Conservation (phyloP, 2,888 invertebrate genomes). For the Omphaloscelis lunosa region DNA sequence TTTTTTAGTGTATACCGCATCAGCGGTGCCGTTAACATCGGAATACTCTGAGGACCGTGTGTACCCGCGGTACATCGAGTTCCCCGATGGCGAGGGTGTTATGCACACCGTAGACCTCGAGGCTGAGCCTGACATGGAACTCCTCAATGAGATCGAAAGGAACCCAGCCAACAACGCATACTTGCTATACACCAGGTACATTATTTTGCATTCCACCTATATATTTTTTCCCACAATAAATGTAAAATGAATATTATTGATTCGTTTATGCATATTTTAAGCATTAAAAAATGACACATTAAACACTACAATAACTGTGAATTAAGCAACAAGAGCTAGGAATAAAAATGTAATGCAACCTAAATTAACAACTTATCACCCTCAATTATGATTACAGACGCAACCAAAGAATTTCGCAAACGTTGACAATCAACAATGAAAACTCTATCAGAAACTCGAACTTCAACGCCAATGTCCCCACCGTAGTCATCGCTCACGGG, state of each 20-base stretch:
- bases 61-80: constrained; percentile 74
- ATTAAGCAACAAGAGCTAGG: not conserved
- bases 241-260: not conserved
- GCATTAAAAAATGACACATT: not conserved
- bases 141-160: constrained; percentile 70
- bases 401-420: constrained; percentile 70
- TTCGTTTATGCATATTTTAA: not conserved
- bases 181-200: constrained; percentile 74
- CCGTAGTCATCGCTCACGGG: constrained; percentile 78
- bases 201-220: not conserved
- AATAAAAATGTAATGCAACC: not conserved
- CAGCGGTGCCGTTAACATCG: constrained; percentile 68
- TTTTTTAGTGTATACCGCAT: constrained; percentile 68
- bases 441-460: constrained; percentile 74
- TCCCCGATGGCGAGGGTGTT: constrained; percentile 74
- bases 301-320: not conserved
- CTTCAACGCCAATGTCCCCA: constrained; percentile 73
- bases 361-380: not conserved
- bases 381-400: constrained; percentile 63
- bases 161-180: constrained; percentile 75
- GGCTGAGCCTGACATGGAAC: constrained; percentile 69
- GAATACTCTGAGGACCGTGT: constrained; percentile 53
- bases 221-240: not conserved
- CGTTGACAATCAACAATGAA: constrained; percentile 70
- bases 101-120: constrained; percentile 74